These are phyloP conservation scores for Drosophila pallidifrons DNA, from an alignment of 1,140 invertebrate genomes.

Conservation along the genomic window DNA sequence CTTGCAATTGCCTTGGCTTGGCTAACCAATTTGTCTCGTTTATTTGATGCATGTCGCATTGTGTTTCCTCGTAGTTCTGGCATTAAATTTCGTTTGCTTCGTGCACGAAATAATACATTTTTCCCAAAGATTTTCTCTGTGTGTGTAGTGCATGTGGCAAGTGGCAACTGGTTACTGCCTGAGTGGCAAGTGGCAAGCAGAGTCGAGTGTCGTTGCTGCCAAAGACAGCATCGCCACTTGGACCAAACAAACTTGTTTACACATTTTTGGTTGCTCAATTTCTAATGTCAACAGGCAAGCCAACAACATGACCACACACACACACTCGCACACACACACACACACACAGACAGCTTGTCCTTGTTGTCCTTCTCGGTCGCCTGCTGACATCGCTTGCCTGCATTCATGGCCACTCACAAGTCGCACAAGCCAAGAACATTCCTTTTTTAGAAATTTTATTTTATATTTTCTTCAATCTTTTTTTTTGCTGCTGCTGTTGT, in stretches of 20 bases:
- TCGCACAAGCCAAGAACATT: slow-evolving; percentile 24
- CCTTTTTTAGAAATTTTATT: slow-evolving; percentile 5
- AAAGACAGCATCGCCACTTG: slow-evolving; percentile 70
- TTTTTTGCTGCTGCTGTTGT: slow-evolving; percentile 14
- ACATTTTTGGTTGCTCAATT: slow-evolving; percentile 83
- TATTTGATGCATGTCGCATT: slow-evolving; percentile 58
- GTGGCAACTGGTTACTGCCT: slow-evolving; percentile 21
- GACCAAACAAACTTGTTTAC: slow-evolving; percentile 80
- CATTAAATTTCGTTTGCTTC: slow-evolving; percentile 47
- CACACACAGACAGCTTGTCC: slow-evolving; percentile 44
- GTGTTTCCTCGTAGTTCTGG: slow-evolving; percentile 16
- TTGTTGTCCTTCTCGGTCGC: slow-evolving; percentile 69
- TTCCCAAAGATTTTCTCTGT: slow-evolving; percentile 39
- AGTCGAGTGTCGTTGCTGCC: slow-evolving; percentile 50
- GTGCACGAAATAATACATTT: slow-evolving; percentile 56
- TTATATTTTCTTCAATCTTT: slow-evolving; percentile 14
- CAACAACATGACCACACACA: slow-evolving; percentile 52
- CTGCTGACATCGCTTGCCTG: slow-evolving; percentile 43
- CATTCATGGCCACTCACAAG: slow-evolving; percentile 46
- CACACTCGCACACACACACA: background rate
- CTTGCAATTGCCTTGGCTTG: slow-evolving; percentile 26
- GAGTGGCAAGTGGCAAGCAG: slow-evolving; percentile 30
- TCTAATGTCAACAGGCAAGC: slow-evolving; percentile 78
- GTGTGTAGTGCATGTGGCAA: slow-evolving; percentile 25
- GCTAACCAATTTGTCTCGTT: slow-evolving; percentile 62